Conservation (phyloP, 1,140 invertebrate genomes). For the Bombus waltoni region DNA sequence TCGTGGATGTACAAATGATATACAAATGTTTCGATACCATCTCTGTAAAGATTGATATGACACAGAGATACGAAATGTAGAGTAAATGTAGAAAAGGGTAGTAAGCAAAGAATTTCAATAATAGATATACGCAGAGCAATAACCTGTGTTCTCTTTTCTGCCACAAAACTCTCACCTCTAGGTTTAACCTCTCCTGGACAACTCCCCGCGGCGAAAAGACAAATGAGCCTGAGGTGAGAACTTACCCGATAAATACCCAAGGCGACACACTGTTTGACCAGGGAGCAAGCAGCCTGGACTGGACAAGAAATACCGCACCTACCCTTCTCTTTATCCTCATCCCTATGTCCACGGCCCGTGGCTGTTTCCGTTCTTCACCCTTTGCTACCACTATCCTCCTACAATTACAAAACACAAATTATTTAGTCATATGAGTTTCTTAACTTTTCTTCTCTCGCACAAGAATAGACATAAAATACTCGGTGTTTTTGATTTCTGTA, state of each 20-base stretch:
- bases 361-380: constrained; percentile 56
- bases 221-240: constrained; percentile 84
- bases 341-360: constrained; percentile 47
- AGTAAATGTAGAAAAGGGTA: not conserved
- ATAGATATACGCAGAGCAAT: constrained; percentile 26
- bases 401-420: not conserved
- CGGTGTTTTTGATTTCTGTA: no score
- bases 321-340: constrained; percentile 61
- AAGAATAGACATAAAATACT: no score
- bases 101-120: constrained; percentile 8
- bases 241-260: constrained; percentile 83
- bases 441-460: fast-evolving
- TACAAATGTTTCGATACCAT: not conserved
- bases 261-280: constrained; percentile 83
- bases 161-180: constrained; percentile 54
- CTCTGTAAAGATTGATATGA: not conserved
- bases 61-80: not conserved
- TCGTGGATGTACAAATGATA: no score
- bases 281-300: constrained; percentile 73
- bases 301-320: constrained; percentile 79
- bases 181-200: constrained; percentile 63
- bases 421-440: constrained; percentile 28
- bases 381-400: constrained; percentile 4
- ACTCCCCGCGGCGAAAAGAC: constrained; percentile 80
- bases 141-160: constrained; percentile 49